Percentiles rank a stretch among this genome's conserved stretches.
These are phyloP conservation scores for Ganaspis sp. DNA, from an alignment of 1,140 invertebrate species.

Conservation along the genomic window DNA sequence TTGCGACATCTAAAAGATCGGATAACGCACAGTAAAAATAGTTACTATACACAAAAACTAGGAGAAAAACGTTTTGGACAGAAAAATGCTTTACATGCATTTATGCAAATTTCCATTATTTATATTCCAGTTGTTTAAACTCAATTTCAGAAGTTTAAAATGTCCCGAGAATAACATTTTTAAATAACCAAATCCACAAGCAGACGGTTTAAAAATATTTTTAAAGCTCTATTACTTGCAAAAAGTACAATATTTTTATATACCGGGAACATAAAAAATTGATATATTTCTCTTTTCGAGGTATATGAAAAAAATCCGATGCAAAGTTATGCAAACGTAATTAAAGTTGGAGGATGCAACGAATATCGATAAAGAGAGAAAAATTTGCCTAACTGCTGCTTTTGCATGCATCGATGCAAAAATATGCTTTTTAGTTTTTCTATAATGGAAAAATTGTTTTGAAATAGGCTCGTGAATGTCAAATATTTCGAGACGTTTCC, in stretches of 20 bases:
- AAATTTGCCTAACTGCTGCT: constrained; percentile 8
- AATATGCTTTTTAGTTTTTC: constrained; percentile 21
- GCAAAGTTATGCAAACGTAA: constrained; percentile 19
- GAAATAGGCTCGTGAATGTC: background rate
- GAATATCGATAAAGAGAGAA: constrained; percentile 20
- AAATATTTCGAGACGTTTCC: background rate
- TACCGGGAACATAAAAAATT: background rate
- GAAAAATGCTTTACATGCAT: no score
- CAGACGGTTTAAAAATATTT: background rate
- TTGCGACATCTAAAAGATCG: no score
- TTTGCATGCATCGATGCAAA: constrained; percentile 26
- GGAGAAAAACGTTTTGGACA: no score
- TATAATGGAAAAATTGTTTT: constrained; percentile 8
- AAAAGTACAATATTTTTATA: background rate
- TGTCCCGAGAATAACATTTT: no score
- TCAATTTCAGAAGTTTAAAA: no score
- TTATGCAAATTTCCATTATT: no score
- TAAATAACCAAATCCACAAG: no score
- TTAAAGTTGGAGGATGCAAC: constrained; percentile 1
- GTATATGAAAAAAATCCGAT: background rate
- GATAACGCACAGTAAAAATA: no score
- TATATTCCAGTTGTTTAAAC: no score
- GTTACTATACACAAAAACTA: no score
- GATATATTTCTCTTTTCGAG: background rate
- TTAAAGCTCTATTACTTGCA: background rate